Base-by-base conservation (phyloP, 1,140 invertebrate species). In the Dicyema japonicum region DNA sequence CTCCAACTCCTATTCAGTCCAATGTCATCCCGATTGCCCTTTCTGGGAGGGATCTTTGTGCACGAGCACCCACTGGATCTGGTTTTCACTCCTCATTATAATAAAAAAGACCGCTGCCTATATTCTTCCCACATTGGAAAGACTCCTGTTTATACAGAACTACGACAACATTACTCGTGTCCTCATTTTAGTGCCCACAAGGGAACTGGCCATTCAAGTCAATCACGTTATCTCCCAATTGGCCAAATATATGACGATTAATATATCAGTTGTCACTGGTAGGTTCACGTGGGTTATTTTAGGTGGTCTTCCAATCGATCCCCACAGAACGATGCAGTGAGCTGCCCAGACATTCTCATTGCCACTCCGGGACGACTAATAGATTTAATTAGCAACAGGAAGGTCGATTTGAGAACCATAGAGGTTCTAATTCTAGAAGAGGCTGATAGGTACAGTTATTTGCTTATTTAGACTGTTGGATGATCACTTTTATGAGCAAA, bases 401-500 rank as follows among this genome's bases (percentile, higher is more conserved):
- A 67, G 8, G 94, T 94, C 45, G 65, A 61, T 13, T 53, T 94
- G 14, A 62, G 70, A 36, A 67, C 61, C 22, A 72, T 97, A 34
- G 82, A 94, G 61, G 67, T 94, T 26, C 53, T 88, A 7, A 71
- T 90, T 30, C 46, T 90, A 6, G 78, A 90, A 47, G 78, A 90
- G 56, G 78, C 78, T 34, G 78, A 85, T 50, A 62, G 16, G 13
- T 26, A n/a, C n/a, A n/a, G n/a, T n/a, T n/a, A n/a, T n/a, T n/a
- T n/a, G n/a, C n/a, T n/a, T n/a, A n/a, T n/a, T n/a, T n/a, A n/a
- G 76, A 37, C 90, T 94, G 74, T 54, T 97, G 37, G 82, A 94
- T 52, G 82, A 92, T 46, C 75, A 75, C 46, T 94, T 94, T 55
- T 70, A 72, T 1, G 74, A 88, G 36, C 82, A 94, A 50, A 78